A percentile compares a stretch with the other conserved stretches of the same genome.
These are phyloP conservation scores for Craseonycteris thonglongyai DNA, from an alignment of 2,113 vertebrate genomes.

Conservation along the genomic window DNA sequence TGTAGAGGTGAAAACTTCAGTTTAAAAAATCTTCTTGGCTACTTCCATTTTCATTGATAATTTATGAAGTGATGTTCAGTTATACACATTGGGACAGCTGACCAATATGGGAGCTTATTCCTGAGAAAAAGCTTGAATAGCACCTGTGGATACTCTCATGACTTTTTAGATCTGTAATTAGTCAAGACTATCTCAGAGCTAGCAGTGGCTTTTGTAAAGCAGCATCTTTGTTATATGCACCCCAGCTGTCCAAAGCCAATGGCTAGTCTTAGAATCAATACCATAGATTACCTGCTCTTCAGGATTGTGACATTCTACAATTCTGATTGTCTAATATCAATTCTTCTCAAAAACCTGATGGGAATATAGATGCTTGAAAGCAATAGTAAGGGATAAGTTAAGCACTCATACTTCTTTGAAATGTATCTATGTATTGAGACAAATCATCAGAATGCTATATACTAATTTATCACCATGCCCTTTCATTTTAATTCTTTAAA, in stretches of 20 bases:
- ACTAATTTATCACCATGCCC: not conserved
- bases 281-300: not conserved
- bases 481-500: not conserved
- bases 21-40: not conserved
- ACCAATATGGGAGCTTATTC: not conserved
- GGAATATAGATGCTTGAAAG: not conserved
- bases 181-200: not conserved
- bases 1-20: not conserved
- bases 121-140: not conserved
- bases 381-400: not conserved
- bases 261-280: not conserved
- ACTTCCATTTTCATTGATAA: not conserved
- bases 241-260: not conserved
- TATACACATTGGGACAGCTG: not conserved
- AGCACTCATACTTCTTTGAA: not conserved
- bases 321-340: not conserved
- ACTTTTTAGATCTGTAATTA: not conserved
- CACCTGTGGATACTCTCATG: not conserved
- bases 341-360: not conserved
- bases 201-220: not conserved
- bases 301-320: not conserved
- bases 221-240: not conserved
- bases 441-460: not conserved
- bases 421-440: not conserved
- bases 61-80: not conserved